Evolutionary conservation across 2,888 invertebrate genomes (phyloP), one percentile per base, ranked within the genome.

Genomic region (Aromia moschata): DNA sequence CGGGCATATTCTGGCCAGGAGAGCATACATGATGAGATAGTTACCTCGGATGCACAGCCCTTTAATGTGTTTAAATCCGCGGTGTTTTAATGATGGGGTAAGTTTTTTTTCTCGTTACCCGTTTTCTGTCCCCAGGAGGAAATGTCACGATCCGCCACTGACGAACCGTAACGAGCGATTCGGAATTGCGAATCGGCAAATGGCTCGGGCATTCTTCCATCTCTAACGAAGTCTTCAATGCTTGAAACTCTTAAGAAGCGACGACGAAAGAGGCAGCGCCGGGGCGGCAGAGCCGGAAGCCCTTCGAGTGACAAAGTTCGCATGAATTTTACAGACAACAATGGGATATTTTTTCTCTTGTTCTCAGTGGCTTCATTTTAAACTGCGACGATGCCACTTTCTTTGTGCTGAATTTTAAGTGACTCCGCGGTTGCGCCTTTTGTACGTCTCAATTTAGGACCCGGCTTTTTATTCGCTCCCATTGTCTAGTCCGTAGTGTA

Each of bases 261-360:
- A 58, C 60, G 61, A 38, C 56, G 46, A 57, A 49, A 47, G 47
- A 47, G 37, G 47, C 52, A 44, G 52, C 20, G 53, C 33, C 56
- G 45, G 40, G 36, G 40, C 56, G 40, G 44, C 49, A 62, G 65
- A n/a, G n/a, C n/a, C 68, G 71, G 71, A 71, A 71, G 65, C 67
- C 51, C 49, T 63, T 56, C 68, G 52, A 71, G 66, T 64, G 67
- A 64, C 68, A 64, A 68, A 71, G 69, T 70, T 72, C 68, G 64
- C 68, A 64, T 66, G 66, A 66, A 68, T 69, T 68, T 69, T 60
- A 56, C 64, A 62, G 64, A 64, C 65, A 67, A 71, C 70, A 72
- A 70, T 70, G 64, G 65, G 61, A 64, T 64, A 64, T 68, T 69
- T 70, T 68, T 66, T 60, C 47, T 59, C 57, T 58, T 61, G 58